Evolutionary conservation across 2,113 vertebrate species (phyloP).

Genomic region (Mobula birostris): DNA sequence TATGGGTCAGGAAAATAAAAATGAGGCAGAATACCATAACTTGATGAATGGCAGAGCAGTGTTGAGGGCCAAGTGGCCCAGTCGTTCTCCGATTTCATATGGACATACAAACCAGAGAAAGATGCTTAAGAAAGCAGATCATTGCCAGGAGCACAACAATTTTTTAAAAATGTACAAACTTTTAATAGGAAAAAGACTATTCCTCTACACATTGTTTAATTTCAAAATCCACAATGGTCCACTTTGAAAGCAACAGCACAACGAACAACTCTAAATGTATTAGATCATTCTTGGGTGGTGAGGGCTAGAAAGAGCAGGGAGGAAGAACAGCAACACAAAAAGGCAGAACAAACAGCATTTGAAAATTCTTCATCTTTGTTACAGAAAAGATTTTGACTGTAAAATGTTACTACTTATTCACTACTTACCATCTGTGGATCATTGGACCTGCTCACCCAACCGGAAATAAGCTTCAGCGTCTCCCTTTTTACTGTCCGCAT

Average conservation of each 20-base stretch:
- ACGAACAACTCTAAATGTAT: not conserved
- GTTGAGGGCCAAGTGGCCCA: too few species aligned
- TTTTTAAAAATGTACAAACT: not conserved
- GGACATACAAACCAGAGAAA: too few species aligned
- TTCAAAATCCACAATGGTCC: not conserved
- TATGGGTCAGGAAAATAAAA: too few species aligned
- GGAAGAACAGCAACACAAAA: not conserved
- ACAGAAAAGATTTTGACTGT: not conserved
- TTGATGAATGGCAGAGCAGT: too few species aligned
- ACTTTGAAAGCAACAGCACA: not conserved
- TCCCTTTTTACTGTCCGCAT: conserved; percentile 98
- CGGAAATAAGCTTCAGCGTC: conserved; percentile 95
- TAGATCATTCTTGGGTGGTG: not conserved
- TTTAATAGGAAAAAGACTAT: not conserved
- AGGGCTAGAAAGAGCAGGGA: too few species aligned
- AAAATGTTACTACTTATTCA: not conserved
- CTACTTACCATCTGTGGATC: conserved; percentile 94
- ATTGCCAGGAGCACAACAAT: not conserved
- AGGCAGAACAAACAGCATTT: not conserved
- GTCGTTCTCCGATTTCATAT: too few species aligned
- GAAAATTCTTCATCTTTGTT: not conserved
- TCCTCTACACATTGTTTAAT: too few species aligned
- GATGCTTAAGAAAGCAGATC: too few species aligned
- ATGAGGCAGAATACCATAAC: too few species aligned
- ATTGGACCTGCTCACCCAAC: conserved; percentile 96